These are phyloP conservation scores for Scaptomyza polygonia DNA, from an alignment of 2,888 invertebrate genomes.

Conservation along the genomic window DNA sequence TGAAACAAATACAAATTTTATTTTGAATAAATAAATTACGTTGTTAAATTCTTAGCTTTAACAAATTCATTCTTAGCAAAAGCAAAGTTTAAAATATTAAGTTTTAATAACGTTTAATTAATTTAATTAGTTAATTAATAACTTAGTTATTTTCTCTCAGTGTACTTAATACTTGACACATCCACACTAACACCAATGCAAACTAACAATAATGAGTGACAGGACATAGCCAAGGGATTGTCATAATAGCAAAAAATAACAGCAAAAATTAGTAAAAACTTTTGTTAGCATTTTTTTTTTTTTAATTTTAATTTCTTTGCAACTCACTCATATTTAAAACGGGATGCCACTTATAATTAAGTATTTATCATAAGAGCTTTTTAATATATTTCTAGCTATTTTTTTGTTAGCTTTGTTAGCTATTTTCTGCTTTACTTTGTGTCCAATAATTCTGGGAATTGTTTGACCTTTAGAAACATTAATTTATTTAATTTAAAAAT, in stretches of 20 bases:
- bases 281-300: not conserved
- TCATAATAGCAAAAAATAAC: not conserved
- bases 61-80: not conserved
- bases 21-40: not conserved
- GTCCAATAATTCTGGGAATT: not conserved
- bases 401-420: too few species aligned
- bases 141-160: not conserved
- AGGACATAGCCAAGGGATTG: conserved; percentile 1
- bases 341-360: not conserved
- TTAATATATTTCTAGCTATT: not conserved
- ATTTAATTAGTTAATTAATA: too few species aligned
- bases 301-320: not conserved
- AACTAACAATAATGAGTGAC: conserved; percentile 1
- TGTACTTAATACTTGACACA: not conserved
- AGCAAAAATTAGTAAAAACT: not conserved
- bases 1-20: too few species aligned
- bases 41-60: not conserved
- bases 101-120: not conserved
- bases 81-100: not conserved
- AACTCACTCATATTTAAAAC: not conserved
- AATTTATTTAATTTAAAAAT: not conserved
- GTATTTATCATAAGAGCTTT: not conserved
- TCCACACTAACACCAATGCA: not conserved
- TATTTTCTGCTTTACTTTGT: too few species aligned
- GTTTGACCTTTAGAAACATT: not conserved